Base-by-base conservation (phyloP, 1,140 invertebrate species). In the Chlorops oryzae region DNA sequence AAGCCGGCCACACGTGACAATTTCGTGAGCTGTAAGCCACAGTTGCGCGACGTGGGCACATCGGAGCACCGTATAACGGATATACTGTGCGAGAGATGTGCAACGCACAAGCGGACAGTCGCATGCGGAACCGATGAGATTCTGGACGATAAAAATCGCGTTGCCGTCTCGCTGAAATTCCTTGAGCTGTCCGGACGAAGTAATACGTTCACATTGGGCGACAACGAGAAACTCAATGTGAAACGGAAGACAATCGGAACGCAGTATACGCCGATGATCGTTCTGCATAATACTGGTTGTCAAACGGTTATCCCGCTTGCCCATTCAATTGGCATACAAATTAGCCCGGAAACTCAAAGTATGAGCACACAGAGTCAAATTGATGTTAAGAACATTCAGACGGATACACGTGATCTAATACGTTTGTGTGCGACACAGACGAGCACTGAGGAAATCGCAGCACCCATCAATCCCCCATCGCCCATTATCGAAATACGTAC, bases 31-130 rank as follows among this genome's bases (percentile, higher is more conserved):
- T 73, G 73, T 51, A 64, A 61, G 37, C 70, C 73, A 18, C 66
- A 71, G 41, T 65, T 64, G 3, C 62, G 65, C 34, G 73, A 73
- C 40, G 59, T 75, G 27, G 79, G 74, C 40, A 63, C 71, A 50
- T 78, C 77, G 3, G 72, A 77, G 23, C 66, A 75, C 47, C 74
- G 64, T 3, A 62, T 77, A 17, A 62, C 62, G 35, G 73, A 76
- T 47, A 62, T 70, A 20, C 55, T 74, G 12, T 81, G 79, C 62
- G 71, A 74, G 12, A 77, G 74, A 61, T 81, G 79, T 60, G 70
- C 63, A 13, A 56, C 70, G 1, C 50, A 51, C 23, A 78, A 74
- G 49, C 61, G 57, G n/a, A 69, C 57, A 27, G 58, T 79, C 7
- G 74, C 61, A 42, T 65, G 75, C n/a, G 75, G 75, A 23, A 59